These are phyloP conservation scores for Halesus radiatus DNA, from an alignment of 1,140 invertebrate species.

Conservation along the genomic window DNA sequence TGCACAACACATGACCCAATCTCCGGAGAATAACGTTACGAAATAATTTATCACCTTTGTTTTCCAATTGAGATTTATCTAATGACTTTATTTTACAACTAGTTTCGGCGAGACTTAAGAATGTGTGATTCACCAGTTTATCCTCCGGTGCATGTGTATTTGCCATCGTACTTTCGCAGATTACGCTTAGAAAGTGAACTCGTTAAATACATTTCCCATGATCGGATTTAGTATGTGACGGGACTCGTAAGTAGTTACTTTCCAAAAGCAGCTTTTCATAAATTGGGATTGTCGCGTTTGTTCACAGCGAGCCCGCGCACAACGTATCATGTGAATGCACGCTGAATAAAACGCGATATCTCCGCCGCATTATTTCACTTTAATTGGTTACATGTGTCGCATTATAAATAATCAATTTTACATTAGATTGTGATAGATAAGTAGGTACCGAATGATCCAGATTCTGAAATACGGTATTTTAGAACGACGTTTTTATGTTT, in stretches of 20 bases:
- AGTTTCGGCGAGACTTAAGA: conserved; percentile 16
- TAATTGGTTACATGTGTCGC: background rate
- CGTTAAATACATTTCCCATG: conserved; percentile 1
- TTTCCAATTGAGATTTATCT: conserved; percentile 39
- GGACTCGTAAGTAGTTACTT: background rate
- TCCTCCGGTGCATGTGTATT: no score
- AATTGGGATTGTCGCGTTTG: no score
- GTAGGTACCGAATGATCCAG: no score
- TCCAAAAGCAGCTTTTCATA: conserved; percentile 12
- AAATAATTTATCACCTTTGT: conserved; percentile 30
- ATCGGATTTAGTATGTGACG: background rate
- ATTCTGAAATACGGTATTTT: no score
- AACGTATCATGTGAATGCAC: background rate
- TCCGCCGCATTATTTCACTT: background rate
- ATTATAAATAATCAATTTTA: background rate
- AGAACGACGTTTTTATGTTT: no score
- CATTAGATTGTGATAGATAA: no score
- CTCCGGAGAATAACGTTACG: background rate
- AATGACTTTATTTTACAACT: conserved; percentile 38
- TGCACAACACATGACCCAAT: conserved; percentile 9
- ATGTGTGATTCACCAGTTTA: background rate
- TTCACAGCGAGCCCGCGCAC: background rate
- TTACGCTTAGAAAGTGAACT: conserved; percentile 7
- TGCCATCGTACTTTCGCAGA: background rate
- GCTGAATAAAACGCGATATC: background rate